Evolutionary conservation across 2,797 vertebrate genomes (phyloP), one percentile per base, ranked within the genome.

Genomic region (Netta rufina): DNA sequence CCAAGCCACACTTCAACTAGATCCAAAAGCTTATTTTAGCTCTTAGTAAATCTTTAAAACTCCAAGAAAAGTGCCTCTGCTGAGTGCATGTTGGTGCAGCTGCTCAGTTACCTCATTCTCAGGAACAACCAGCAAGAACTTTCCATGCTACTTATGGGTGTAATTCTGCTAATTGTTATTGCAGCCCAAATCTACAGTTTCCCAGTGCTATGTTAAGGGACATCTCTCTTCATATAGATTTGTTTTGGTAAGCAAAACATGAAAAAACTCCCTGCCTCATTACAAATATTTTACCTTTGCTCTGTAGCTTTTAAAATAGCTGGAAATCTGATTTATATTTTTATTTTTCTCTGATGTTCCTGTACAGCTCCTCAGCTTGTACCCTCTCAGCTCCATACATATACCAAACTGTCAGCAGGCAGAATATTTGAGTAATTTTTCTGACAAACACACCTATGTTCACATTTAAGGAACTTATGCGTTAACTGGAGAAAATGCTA

Each of bases 71-170:
- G 43, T 38, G 38, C 15, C 67, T 74, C 32, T 76, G 57, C 67
- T 21, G n/a, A 90, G 51, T 22, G 74, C 89, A 60, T 64, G 49
- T 21, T 87, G 53, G 47, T 90, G 91, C 93, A 96, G 91, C 83
- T 97, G 91, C 57, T 90, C 1, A 5, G 90, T 95, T 82, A 91
- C 92, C 82, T 90, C 81, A 89, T 80, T 93, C 92, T 80, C 51
- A 92, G 73, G 70, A 90, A 85, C 1, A 3, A 77, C 38, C 57
- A 77, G 64, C 45, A 78, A 74, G 62, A 92, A 90, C 76, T 93
- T 88, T 82, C 78, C 84, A 36, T 72, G 58, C 66, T 64, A 49
- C 66, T 91, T 83, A 56, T 78, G 70, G 53, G 20, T 80, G 56
- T 54, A 33, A 20, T 62, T 65, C 76, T 76, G 38, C 33, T 80